Base-by-base conservation (phyloP, 2,797 vertebrate species). In the Anomalospiza imberbis region DNA sequence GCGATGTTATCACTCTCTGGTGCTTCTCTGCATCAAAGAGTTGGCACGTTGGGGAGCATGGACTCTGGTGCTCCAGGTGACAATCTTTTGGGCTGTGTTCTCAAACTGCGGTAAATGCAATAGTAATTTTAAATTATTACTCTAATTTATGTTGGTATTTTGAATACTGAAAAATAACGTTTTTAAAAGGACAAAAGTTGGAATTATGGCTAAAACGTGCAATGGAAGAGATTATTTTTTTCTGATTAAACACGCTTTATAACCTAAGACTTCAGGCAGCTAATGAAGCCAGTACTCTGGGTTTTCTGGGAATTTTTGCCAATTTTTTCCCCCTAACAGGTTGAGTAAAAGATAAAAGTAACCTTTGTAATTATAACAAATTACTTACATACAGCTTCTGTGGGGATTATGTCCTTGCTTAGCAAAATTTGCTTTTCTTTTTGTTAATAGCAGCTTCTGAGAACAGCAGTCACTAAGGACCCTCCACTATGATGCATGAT, bases 1-100 rank as follows among this genome's bases (percentile, higher is more conserved):
- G 31, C 25, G 42, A 0, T 2, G 12, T 6, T 24, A 0, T 4
- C 40, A 0, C 26, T 50, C 4, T 1, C 22, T 7, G 6, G 32
- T 6, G 78, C 50, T 17, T 29, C 54, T 25, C 66, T 7, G 36
- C 29, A 1, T 8, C 3, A 2, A 16, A 17, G 26, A 16, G 34
- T 0, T 7, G 17, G 22, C 25, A 2, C 20, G 0, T 0, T 12
- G 58, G 17, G 63, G 12, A 45, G 45, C 15, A 1, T 3, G 44
- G 10, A 5, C 34, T 15, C 48, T 13, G 40, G 13, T 32, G 42
- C 45, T 58, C 11, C 44, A 12, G 44, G 55, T n/a, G 42, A 7
- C n/a, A 0, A 2, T 2, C 5, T 32, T 53, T 11, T 8, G 7
- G 21, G 47, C 40, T 51, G 7, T 53, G 32, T 31, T 89, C 22